phyloP scores from a whole-genome alignment of 1,140 invertebrate species.

The Leptinotarsa lineolata region DNA sequence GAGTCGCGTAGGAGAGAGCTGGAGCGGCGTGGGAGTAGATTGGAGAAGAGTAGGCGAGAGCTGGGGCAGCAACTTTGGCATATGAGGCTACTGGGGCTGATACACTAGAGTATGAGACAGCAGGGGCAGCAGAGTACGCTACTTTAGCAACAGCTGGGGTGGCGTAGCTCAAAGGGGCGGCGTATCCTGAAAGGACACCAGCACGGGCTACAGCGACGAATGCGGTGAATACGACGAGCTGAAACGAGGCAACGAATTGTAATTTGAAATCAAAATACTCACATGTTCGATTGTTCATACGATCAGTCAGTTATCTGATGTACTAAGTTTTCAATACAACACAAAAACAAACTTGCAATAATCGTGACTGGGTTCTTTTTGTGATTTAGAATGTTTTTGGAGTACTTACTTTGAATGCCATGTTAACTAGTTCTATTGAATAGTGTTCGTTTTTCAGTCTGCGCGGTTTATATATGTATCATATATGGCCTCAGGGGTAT shows the following conservation, averaged over 20 bases:
- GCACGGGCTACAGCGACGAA: slow-evolving; percentile 57
- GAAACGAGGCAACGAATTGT: background rate
- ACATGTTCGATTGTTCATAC: too few species aligned
- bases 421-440: too few species aligned
- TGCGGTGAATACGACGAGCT: slow-evolving; percentile 58
- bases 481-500: too few species aligned
- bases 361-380: too few species aligned
- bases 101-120: slow-evolving; percentile 53
- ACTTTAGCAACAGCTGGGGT: slow-evolving; percentile 27
- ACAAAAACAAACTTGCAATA: too few species aligned
- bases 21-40: slow-evolving; percentile 16
- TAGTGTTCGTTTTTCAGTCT: too few species aligned
- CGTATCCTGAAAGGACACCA: slow-evolving; percentile 51
- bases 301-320: too few species aligned
- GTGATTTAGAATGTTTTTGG: too few species aligned
- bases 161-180: slow-evolving; percentile 38
- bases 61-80: background rate
- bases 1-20: slow-evolving; percentile 29
- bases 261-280: too few species aligned
- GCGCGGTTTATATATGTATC: too few species aligned
- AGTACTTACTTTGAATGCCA: too few species aligned
- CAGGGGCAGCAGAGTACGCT: slow-evolving; percentile 52
- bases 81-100: slow-evolving; percentile 32
- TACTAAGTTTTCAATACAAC: too few species aligned
- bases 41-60: slow-evolving; percentile 26